Evolutionary conservation across 2,888 invertebrate species (phyloP), one percentile per base, ranked within the genome.

Genomic region (Deilephila porcellus): DNA sequence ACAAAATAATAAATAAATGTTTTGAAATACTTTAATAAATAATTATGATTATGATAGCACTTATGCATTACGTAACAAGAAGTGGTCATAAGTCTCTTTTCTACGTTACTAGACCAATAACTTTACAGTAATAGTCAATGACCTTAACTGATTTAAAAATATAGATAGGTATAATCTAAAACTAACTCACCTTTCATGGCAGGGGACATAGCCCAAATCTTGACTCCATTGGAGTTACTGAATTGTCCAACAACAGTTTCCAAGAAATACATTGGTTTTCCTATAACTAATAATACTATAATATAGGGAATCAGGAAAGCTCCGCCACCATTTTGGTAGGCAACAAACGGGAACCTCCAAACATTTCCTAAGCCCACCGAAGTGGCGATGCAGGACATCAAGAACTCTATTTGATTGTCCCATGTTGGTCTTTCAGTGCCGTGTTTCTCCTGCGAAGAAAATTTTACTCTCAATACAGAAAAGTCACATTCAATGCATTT

Each of bases 191-290:
- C 98, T 96, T 97, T 97, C 90, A 98, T 96, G 0, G 97, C 96
- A 2, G 98, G 98, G 59, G 95, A 93, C 14, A 96, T 81, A 3
- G 94, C 91, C 96, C 96, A 96, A 67, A 97, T 95, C 88, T 97
- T 97, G 1, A 97, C 96, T 63, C 97, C 97, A 74, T 98, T 98
- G 82, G 96, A 96, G 79, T 97, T 97, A 73, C 97, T 96, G 86
- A 98, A 98, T 89, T 98, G 98, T 5, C 98, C 98, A 8, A 98
- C 91, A 0, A 96, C 95, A 88, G 97, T 96, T 92, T 98, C 98
- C 85, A 98, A 91, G 83, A 97, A 98, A 86, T 98, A 98, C 93
- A 98, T 96, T 0, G 98, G 97, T 81, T 97, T 96, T 73, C 97
- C 97, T 77, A 97, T 96, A 64, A 97, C 83, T 60, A 97, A 86